Conservation (phyloP, 2,888 invertebrate genomes). For the Drosophila neonasuta region DNA sequence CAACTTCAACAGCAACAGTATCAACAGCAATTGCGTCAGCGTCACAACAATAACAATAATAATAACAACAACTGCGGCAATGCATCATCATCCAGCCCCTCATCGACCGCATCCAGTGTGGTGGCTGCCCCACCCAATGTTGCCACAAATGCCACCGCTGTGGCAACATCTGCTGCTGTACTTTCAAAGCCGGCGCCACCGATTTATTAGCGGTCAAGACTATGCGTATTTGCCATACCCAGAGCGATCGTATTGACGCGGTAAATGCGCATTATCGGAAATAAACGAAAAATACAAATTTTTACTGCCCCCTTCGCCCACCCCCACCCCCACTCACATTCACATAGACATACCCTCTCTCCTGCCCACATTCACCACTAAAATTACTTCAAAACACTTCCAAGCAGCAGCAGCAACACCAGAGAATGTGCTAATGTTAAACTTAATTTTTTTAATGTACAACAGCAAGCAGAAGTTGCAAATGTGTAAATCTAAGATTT, state of each 20-base stretch:
- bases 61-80: conserved; percentile 69
- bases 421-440: conserved; percentile 54
- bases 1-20: conserved; percentile 54
- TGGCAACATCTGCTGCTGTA: conserved; percentile 34
- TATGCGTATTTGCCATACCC: conserved; percentile 72
- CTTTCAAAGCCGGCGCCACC: conserved; percentile 64
- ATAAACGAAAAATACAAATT: neutral
- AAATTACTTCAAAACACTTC: conserved; percentile 54
- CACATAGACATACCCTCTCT: conserved; percentile 2
- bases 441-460: conserved; percentile 55
- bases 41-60: conserved; percentile 57
- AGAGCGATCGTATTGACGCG: conserved; percentile 66
- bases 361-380: conserved; percentile 12
- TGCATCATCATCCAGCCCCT: conserved; percentile 73
- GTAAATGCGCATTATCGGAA: conserved; percentile 60
- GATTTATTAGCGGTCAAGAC: conserved; percentile 76
- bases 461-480: conserved; percentile 26
- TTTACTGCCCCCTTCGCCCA: conserved; percentile 13
- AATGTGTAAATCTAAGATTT: conserved; percentile 59
- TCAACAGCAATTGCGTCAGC: conserved; percentile 62
- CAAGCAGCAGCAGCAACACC: conserved; percentile 21
- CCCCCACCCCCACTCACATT: conserved; percentile 3
- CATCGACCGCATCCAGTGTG: conserved; percentile 69
- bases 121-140: conserved; percentile 52
- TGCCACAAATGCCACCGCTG: conserved; percentile 31